These are phyloP conservation scores for Macrophya alboannulata DNA, from an alignment of 2,888 invertebrate genomes.

Conservation along the genomic window DNA sequence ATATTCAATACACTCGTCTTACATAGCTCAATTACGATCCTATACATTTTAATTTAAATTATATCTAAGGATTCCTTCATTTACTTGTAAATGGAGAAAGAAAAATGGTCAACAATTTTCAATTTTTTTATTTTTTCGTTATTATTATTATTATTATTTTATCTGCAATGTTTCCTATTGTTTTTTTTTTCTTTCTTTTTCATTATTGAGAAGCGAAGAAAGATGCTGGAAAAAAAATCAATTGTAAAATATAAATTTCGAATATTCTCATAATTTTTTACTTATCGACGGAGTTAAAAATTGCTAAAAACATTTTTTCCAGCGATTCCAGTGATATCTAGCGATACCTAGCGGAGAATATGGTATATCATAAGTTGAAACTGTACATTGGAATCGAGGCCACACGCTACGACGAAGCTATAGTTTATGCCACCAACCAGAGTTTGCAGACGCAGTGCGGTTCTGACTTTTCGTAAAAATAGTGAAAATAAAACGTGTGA, in stretches of 20 bases:
- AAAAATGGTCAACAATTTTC: neutral
- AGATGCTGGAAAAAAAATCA: neutral
- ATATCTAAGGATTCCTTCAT: neutral
- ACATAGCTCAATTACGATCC: neutral
- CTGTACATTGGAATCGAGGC: slow-evolving; percentile 29
- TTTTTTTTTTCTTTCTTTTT: neutral
- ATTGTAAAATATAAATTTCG: neutral
- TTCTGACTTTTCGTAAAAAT: neutral
- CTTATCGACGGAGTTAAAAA: slow-evolving; percentile 16
- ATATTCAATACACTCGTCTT: slow-evolving; percentile 65
- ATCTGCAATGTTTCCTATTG: neutral
- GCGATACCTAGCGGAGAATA: slow-evolving; percentile 32
- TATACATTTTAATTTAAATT: neutral
- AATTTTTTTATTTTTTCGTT: neutral
- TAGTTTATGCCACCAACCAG: slow-evolving; percentile 7
- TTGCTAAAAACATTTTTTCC: neutral
- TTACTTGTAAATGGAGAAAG: neutral
- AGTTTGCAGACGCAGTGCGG: slow-evolving; percentile 33
- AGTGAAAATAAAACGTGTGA: slow-evolving; percentile 11
- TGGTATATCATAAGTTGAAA: neutral
- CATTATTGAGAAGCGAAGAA: neutral
- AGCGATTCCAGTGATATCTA: neutral
- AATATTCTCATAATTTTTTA: neutral
- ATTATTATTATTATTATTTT: neutral
- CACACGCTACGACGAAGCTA: neutral